Evolutionary conservation across 2,113 vertebrate species (phyloP), one percentile per base, ranked within the genome.

Genomic region (Turdus rufiventris): DNA sequence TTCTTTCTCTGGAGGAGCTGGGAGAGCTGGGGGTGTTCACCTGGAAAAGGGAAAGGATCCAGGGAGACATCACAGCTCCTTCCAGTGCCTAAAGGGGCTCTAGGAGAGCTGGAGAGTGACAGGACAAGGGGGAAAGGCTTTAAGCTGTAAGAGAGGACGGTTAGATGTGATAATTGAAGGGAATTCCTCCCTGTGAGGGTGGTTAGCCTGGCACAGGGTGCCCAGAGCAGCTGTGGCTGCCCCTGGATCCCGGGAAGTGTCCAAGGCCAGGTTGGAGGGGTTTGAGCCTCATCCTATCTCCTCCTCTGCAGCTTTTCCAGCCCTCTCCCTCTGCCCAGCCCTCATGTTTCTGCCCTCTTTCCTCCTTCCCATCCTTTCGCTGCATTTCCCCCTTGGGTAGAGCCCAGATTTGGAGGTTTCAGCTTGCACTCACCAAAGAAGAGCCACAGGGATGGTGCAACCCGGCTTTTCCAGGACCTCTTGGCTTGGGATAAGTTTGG

Each of bases 261-360:
- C 58, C 67, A n/a, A 45, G 18, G 29, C 13, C 48, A 42, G 57
- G 29, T 0, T 78, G 48, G 43, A 1, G 5, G 1, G 0, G 8
- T 66, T 24, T 43, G 60, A 29, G 50, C 36, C 45, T 74, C n/a
- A n/a, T 38, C 38, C 60, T 36, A 38, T 25, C 43, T 67, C 23
- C 16, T 45, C 21, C 31, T 56, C 9, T 2, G 3, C 36, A 9
- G 7, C 38, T 38, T 81, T 66, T 53, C 40, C 85, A 70, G 19
- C 20, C 17, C 50, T 70, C 26, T 34, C 42, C 51, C n/a, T 8
- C 36, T 33, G 38, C 71, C 43, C 36, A 63, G 26, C 20, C 18
- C 43, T 60, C 50, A 10, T 3, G n/a, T n/a, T 40, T 20, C n/a
- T 38, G 18, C 57, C 12, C n/a, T 43, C 29, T 19, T 12, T 77